Base-by-base conservation (phyloP, 2,113 vertebrate species). In the Triplophysa siluroides region DNA sequence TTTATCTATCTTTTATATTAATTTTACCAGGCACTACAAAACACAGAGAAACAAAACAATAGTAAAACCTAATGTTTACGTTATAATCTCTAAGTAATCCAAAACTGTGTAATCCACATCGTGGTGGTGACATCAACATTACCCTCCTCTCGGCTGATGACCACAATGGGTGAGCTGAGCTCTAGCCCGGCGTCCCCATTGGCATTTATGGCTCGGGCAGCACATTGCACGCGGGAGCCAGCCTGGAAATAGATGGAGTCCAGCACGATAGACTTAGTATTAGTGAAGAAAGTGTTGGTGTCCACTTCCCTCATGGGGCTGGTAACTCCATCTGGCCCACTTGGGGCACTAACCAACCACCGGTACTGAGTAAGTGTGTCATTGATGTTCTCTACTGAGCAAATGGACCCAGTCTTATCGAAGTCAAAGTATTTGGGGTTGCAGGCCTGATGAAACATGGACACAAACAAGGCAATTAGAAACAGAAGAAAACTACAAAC, bases 401-500 rank as follows among this genome's bases (percentile, higher is more conserved):
- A 96, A 91, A 95, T 94, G 45, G 94, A 95, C 4, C 93, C 93
- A 0, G 94, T 96, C 90, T 96, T 95, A 83, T 95, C 91, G 64
- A 93, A 96, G 80, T 95, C 93, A 11, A 91, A 90, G 86, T 93
- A 94, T 83, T 95, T 96, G 0, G 94, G 94, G 83, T 95, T 96
- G 82, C 94, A 94, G 21, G 93, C 93, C 93, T 95, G 76, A 9
- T 19, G 62, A 61, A 65, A 67, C 13, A 45, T 24, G n/a, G 14
- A 63, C 56, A 85, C 8, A 79, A 50, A 50, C 11, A 2, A 77
- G 58, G 23, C 24, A 76, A 72, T 68, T 12, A 16, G 45, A 16
- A 72, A 16, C 24, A 58, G 16, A 21, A 58, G 1, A 18, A 58
- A 8, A 7, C 8, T 19, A 18, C 14, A 54, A 54, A 18, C 14